Conservation (phyloP, 2,888 invertebrate species). For the Metacarcinus magister region DNA sequence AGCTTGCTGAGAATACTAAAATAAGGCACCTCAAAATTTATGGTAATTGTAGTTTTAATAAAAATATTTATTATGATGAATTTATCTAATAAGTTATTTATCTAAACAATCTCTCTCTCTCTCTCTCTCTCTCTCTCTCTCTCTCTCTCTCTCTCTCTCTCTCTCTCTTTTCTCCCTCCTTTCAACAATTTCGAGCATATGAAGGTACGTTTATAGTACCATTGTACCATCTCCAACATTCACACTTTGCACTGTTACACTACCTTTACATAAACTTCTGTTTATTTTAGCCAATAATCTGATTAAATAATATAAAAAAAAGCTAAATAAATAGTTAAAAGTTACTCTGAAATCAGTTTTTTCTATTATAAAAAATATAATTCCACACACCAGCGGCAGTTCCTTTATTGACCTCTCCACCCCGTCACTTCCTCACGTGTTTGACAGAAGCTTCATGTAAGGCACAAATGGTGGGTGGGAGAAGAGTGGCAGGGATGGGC, state of each 20-base stretch:
- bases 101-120: not conserved
- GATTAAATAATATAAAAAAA: not conserved
- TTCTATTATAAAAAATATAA: slow-evolving; percentile 12
- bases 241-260: not conserved
- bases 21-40: not conserved
- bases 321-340: not conserved
- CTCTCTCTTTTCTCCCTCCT: too few relatives aligned
- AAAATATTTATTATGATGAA: not conserved
- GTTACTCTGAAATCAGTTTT: not conserved
- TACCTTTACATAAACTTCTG: not conserved
- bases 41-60: not conserved
- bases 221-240: not conserved
- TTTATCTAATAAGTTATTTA: not conserved
- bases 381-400: not conserved
- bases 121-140: slow-evolving; percentile 16
- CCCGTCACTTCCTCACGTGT: slow-evolving; percentile 37
- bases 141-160: not conserved
- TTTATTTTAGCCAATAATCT: not conserved
- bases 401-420: not conserved
- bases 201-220: not conserved
- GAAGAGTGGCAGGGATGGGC: slow-evolving; percentile 82
- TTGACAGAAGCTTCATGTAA: slow-evolving; percentile 77
- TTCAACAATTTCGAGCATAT: not conserved
- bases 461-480: slow-evolving; percentile 80
- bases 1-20: not conserved